Conservation (phyloP, 2,797 vertebrate species). For the Anguilla obscura region DNA sequence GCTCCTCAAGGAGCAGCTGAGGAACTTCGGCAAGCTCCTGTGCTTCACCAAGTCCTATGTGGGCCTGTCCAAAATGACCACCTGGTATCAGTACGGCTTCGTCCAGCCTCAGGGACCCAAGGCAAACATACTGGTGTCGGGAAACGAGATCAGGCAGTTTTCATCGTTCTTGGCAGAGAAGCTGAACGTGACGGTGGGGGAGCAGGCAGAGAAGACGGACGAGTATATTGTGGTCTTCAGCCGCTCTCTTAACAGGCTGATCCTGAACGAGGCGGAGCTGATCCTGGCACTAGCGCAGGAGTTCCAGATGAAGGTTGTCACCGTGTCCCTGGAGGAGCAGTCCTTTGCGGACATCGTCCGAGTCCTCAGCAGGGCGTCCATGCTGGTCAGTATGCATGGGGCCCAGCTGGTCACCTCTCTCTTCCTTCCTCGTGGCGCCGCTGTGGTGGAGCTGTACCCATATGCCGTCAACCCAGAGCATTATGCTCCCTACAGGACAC, state of each 20-base stretch:
- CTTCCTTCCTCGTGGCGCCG: constrained; percentile 90
- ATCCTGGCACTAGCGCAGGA: constrained; percentile 90
- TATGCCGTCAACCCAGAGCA: constrained; percentile 94
- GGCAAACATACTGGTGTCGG: constrained; percentile 93
- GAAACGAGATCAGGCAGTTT: constrained; percentile 92
- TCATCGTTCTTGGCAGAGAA: constrained; percentile 78
- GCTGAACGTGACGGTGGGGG: constrained; percentile 79
- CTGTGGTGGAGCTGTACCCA: constrained; percentile 90
- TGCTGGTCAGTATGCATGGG: constrained; percentile 96
- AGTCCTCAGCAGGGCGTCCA: constrained; percentile 83
- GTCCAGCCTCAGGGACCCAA: constrained; percentile 97
- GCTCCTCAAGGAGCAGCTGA: constrained; percentile 87
- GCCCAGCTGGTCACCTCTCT: constrained; percentile 90
- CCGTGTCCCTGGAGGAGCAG: constrained; percentile 90
- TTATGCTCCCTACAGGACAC: constrained; percentile 94
- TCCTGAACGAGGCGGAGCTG: constrained; percentile 92
- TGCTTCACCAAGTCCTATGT: constrained; percentile 95
- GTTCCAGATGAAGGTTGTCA: constrained; percentile 94
- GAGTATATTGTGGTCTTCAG: constrained; percentile 92
- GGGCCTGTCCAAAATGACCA: constrained; percentile 94
- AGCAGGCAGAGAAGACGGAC: constrained; percentile 62
- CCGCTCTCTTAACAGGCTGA: constrained; percentile 86
- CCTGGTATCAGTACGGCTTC: constrained; percentile 98
- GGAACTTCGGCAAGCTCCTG: constrained; percentile 88
- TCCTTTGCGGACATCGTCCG: constrained; percentile 81